Percentiles rank a stretch among this genome's conserved stretches.
These are phyloP conservation scores for Cheumatopsyche charites DNA, from an alignment of 1,140 invertebrate species.

Conservation along the genomic window DNA sequence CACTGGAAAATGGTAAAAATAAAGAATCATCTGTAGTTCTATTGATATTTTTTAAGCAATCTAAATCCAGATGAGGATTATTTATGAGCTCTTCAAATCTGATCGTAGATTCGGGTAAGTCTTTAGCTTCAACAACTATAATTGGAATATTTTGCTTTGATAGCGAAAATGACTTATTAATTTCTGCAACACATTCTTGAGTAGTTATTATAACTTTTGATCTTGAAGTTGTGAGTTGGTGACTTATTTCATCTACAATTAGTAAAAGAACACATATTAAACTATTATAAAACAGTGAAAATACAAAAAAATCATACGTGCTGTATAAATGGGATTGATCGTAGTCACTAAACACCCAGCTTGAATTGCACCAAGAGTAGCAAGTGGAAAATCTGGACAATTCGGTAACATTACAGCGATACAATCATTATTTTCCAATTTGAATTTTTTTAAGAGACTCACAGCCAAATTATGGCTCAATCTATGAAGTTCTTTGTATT, in stretches of 20 bases:
- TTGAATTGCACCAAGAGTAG: constrained; percentile 69
- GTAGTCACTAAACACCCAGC: constrained; percentile 76
- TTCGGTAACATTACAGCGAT: constrained; percentile 77
- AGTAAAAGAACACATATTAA: background rate
- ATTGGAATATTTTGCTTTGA: constrained; percentile 61
- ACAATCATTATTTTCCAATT: constrained; percentile 72
- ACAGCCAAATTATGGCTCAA: constrained; percentile 70
- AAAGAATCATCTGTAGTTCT: constrained; percentile 59
- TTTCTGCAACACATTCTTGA: constrained; percentile 58
- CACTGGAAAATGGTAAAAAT: constrained; percentile 75
- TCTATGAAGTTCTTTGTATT: constrained; percentile 69
- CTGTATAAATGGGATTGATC: constrained; percentile 81
- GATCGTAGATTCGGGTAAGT: constrained; percentile 61
- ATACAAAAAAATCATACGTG: constrained; percentile 62
- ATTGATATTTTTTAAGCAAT: constrained; percentile 56
- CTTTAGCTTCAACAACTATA: constrained; percentile 59
- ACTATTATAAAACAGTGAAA: background rate
- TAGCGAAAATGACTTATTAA: constrained; percentile 57
- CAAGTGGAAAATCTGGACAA: constrained; percentile 75
- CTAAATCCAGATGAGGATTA: constrained; percentile 55
- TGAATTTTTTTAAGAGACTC: constrained; percentile 68
- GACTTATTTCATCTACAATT: constrained; percentile 73
- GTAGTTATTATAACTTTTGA: constrained; percentile 73
- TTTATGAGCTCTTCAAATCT: constrained; percentile 65
- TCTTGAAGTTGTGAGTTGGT: constrained; percentile 70